These are phyloP conservation scores for Drosophila yooni DNA, from an alignment of 2,888 invertebrate genomes.

Conservation along the genomic window DNA sequence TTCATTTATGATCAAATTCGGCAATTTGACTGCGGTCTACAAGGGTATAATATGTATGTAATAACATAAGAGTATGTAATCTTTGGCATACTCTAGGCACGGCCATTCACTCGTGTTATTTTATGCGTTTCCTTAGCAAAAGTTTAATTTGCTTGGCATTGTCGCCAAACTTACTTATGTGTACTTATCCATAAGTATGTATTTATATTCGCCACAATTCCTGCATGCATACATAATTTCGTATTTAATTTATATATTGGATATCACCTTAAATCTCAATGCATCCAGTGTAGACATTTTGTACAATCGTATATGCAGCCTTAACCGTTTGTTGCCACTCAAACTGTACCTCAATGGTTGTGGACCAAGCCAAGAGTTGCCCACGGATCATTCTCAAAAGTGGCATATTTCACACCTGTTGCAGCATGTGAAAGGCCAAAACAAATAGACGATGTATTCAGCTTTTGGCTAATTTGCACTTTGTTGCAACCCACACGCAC, in stretches of 20 bases:
- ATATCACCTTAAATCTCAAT: background rate
- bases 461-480: constrained; percentile 20
- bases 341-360: background rate
- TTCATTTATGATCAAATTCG: background rate
- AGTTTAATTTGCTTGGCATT: background rate
- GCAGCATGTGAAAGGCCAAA: constrained; percentile 34
- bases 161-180: background rate
- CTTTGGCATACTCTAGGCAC: background rate
- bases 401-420: constrained; percentile 15
- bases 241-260: background rate
- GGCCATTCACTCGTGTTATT: background rate
- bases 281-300: background rate
- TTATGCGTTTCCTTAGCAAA: background rate
- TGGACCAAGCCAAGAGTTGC: background rate
- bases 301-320: background rate
- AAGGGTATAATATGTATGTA: background rate
- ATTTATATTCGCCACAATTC: background rate
- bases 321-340: background rate
- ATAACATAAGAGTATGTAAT: background rate
- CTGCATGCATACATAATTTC: background rate
- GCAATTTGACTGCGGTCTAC: background rate
- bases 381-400: background rate
- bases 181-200: background rate
- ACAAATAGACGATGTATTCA: constrained; percentile 2
- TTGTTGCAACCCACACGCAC: constrained; percentile 47